Percentiles rank a stretch among this genome's conserved stretches.
Conservation (phyloP, 2,797 vertebrate genomes). For the Falco berigora region DNA sequence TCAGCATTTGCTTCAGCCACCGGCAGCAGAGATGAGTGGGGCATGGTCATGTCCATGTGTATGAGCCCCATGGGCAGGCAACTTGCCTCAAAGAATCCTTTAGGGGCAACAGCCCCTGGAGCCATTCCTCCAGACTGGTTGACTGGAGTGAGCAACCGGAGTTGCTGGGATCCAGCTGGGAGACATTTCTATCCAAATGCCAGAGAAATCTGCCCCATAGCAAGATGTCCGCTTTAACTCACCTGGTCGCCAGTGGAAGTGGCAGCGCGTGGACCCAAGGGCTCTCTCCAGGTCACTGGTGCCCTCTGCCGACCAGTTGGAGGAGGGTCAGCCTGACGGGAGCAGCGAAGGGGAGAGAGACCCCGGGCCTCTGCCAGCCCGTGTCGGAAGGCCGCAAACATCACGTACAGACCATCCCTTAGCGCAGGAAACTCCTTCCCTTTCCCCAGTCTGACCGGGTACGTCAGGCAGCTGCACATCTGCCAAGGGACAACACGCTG, state of each 20-base stretch:
- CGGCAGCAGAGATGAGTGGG: fast-evolving
- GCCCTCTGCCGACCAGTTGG: conserved; percentile 37
- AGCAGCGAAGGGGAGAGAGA: background rate
- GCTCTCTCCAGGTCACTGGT: background rate
- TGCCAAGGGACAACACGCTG: background rate
- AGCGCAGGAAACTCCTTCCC: background rate
- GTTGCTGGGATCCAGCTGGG: background rate
- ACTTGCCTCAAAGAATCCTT: background rate
- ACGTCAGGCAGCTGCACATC: background rate
- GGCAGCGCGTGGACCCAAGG: background rate
- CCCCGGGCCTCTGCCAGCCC: background rate
- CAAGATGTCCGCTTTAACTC: too few relatives aligned
- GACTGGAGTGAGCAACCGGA: background rate
- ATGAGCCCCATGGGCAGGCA: fast-evolving
- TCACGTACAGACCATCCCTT: fast-evolving
- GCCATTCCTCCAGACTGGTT: background rate
- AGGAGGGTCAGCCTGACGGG: background rate
- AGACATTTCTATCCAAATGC: background rate
- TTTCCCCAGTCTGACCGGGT: background rate
- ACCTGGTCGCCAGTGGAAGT: fast-evolving
- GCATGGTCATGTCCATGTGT: fast-evolving
- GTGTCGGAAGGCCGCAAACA: background rate
- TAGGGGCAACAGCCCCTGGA: background rate
- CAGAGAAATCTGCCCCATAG: background rate
- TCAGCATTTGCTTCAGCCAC: background rate